Conservation (phyloP, 2,888 invertebrate genomes). For the Volucella bombylans region DNA sequence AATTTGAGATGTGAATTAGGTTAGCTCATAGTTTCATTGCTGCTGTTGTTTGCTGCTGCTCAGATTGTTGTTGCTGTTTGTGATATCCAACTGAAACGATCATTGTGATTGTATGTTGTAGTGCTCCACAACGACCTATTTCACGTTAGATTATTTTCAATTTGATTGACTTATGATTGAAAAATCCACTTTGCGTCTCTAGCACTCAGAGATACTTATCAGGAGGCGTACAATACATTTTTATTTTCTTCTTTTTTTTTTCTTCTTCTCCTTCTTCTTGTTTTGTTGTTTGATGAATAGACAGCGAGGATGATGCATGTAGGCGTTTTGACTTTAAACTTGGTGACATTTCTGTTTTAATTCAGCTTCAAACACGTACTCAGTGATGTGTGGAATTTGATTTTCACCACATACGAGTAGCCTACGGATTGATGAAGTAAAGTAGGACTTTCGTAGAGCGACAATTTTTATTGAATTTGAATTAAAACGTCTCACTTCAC, state of each 20-base stretch:
- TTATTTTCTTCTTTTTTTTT: slow-evolving; percentile 33
- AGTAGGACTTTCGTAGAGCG: too few species aligned
- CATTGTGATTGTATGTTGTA: slow-evolving; percentile 8
- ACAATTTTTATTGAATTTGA: too few species aligned
- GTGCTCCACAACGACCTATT: slow-evolving; percentile 65
- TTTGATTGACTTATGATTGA: slow-evolving; percentile 74
- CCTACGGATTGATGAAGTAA: too few species aligned
- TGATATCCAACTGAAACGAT: slow-evolving; percentile 56
- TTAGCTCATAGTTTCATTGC: slow-evolving; percentile 54
- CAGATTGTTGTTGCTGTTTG: slow-evolving; percentile 47
- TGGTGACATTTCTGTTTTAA: slow-evolving; percentile 52
- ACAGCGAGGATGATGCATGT: slow-evolving; percentile 59
- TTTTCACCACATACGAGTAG: too few species aligned
- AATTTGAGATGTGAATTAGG: slow-evolving; percentile 73
- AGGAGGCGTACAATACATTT: slow-evolving; percentile 58
- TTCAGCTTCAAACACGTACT: neutral
- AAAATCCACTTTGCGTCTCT: slow-evolving; percentile 73
- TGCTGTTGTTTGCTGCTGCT: slow-evolving; percentile 22
- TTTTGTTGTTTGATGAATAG: slow-evolving; percentile 65
- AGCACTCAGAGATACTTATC: slow-evolving; percentile 68
- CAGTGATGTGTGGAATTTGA: too few species aligned
- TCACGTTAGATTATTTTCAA: slow-evolving; percentile 73
- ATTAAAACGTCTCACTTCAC: too few species aligned
- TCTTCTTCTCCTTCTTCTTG: slow-evolving; percentile 20
- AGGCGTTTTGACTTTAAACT: slow-evolving; percentile 57